These are phyloP conservation scores for Macropodus opercularis DNA, from an alignment of 2,797 vertebrate genomes.

Conservation along the genomic window DNA sequence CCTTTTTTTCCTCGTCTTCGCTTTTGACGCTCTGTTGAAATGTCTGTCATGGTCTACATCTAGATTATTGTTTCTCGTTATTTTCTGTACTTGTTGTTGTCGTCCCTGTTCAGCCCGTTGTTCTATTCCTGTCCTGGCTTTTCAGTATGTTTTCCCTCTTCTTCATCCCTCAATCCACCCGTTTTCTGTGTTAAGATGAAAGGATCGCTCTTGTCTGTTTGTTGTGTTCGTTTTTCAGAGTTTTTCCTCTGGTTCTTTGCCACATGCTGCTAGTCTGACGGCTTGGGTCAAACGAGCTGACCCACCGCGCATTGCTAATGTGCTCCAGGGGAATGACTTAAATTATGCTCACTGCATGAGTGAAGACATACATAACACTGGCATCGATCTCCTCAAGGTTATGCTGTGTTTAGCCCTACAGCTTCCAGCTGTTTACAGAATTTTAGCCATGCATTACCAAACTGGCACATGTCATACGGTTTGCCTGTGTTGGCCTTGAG, in stretches of 20 bases:
- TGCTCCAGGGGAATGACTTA: conserved; percentile 61
- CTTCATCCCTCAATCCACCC: conserved; percentile 6
- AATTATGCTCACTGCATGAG: conserved; percentile 70
- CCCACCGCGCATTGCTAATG: conserved; percentile 63
- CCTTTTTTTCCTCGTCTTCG: not conserved
- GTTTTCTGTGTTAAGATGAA: conserved; percentile 45
- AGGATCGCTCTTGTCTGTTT: conserved; percentile 60
- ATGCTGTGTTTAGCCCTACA: conserved; percentile 48
- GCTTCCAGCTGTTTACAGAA: conserved; percentile 64
- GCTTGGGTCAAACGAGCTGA: conserved; percentile 68
- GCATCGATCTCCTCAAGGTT: conserved; percentile 69
- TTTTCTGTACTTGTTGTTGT: conserved; percentile 27
- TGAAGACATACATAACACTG: conserved; percentile 52
- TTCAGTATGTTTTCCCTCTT: conserved; percentile 3
- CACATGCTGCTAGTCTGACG: conserved; percentile 68
- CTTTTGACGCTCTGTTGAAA: conserved; percentile 30
- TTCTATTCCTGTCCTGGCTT: conserved; percentile 1
- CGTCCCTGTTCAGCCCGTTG: conserved; percentile 16
- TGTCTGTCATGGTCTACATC: conserved; percentile 13
- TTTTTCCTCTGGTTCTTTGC: conserved; percentile 54
- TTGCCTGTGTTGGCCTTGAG: not conserved
- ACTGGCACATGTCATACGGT: conserved; percentile 22
- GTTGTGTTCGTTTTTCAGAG: conserved; percentile 43
- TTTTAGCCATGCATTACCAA: conserved; percentile 35
- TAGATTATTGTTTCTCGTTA: conserved; percentile 11